Percentiles rank a stretch among this genome's conserved stretches.
These are phyloP conservation scores for Metridium senile DNA, from an alignment of 92 coral and sea anemone genomes.

Conservation along the genomic window DNA sequence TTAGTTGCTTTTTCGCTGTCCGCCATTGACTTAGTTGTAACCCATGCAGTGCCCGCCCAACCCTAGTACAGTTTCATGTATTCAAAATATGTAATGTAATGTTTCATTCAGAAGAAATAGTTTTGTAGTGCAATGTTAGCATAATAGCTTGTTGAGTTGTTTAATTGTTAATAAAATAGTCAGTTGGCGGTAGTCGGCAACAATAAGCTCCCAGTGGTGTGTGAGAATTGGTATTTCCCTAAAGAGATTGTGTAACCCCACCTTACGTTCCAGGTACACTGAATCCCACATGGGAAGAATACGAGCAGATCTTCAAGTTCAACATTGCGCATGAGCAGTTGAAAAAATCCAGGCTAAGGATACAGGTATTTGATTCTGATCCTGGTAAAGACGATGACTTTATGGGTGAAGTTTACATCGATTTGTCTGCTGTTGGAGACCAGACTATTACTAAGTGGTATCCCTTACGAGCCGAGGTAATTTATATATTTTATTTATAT, in stretches of 20 bases:
- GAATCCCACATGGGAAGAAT: constrained; percentile 61
- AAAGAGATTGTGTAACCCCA: not conserved
- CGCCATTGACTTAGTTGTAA: no score
- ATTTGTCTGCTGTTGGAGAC: constrained; percentile 45
- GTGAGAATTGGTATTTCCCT: not conserved
- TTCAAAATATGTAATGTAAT: no score
- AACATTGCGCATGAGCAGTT: constrained; percentile 61
- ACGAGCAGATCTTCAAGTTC: constrained; percentile 58
- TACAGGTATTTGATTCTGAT: constrained; percentile 69
- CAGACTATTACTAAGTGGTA: constrained; percentile 25
- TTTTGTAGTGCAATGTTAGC: no score
- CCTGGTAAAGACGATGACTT: constrained; percentile 74
- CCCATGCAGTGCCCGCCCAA: no score
- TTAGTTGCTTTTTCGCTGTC: no score
- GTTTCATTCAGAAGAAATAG: no score
- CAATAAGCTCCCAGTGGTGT: no score
- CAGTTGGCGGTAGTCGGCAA: no score
- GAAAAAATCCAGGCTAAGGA: constrained; percentile 49
- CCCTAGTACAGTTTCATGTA: no score
- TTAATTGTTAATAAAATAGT: no score
- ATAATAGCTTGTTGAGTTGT: no score
- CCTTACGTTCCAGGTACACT: constrained; percentile 36
- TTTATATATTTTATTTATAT: not conserved
- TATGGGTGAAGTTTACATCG: constrained; percentile 66
- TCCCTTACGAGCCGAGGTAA: constrained; percentile 16